Conservation (phyloP, 2,113 vertebrate genomes). For the Corythornis cristatus region DNA sequence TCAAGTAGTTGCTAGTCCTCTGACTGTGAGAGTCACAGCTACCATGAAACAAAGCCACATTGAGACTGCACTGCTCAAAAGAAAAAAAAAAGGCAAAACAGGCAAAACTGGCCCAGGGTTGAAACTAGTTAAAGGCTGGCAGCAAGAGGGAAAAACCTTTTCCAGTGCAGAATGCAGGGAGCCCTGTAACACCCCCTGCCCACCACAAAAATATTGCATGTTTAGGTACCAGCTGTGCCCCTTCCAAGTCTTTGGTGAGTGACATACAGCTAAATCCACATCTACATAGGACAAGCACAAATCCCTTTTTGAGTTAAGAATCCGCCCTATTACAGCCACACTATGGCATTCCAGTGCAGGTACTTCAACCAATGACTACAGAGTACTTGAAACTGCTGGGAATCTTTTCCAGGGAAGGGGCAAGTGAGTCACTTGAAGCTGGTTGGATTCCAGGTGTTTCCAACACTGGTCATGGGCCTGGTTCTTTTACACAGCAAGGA, state of each 20-base stretch:
- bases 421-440: neutral
- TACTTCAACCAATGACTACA: neutral
- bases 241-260: neutral
- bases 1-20: neutral
- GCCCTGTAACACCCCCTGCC: neutral
- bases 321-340: neutral
- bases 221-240: neutral
- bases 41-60: neutral
- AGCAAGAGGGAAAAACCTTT: neutral
- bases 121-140: neutral
- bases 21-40: neutral
- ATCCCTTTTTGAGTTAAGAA: neutral
- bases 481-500: neutral
- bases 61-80: neutral
- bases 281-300: neutral
- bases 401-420: neutral
- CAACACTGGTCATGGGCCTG: neutral
- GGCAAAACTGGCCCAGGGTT: neutral
- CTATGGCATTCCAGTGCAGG: neutral
- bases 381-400: neutral
- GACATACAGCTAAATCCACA: neutral
- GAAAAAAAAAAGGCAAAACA: neutral
- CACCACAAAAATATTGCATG: rapidly evolving
- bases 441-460: neutral
- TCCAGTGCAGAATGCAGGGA: neutral